Evolutionary conservation across 1,140 invertebrate species (phyloP).

Genomic region (Lepidurus apus): DNA sequence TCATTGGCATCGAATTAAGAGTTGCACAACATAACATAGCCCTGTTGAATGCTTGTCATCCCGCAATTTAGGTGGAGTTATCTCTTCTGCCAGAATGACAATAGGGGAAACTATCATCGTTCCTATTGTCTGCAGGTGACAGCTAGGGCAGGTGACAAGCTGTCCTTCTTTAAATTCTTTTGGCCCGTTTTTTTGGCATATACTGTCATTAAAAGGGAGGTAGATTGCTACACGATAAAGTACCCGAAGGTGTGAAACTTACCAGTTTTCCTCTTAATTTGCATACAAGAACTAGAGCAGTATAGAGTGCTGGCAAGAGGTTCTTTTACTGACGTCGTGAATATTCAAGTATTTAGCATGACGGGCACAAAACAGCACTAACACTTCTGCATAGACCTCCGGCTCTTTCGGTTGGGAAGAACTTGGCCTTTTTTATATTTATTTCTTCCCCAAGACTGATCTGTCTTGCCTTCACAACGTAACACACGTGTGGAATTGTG

Average conservation of each 20-base stretch:
- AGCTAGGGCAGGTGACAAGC: too few relatives aligned
- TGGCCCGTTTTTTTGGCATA: background rate
- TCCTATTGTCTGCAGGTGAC: too few relatives aligned
- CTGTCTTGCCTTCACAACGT: background rate
- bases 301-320: background rate
- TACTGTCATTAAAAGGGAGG: background rate
- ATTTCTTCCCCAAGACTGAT: background rate
- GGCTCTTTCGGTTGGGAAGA: slow-evolving; percentile 2
- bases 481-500: background rate
- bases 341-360: slow-evolving; percentile 20
- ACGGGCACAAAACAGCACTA: slow-evolving; percentile 14
- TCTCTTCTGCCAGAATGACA: too few relatives aligned
- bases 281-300: background rate
- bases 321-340: background rate
- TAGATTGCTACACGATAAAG: too few relatives aligned
- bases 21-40: background rate
- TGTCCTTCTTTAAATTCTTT: background rate
- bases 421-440: background rate
- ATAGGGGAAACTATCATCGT: too few relatives aligned
- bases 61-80: too few relatives aligned
- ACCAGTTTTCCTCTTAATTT: background rate
- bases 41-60: background rate
- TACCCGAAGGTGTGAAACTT: background rate
- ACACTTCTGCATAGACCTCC: background rate
- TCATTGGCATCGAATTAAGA: background rate